Evolutionary conservation across 2,797 vertebrate genomes (phyloP).

Genomic region (Petrocephalus schoutedeni): DNA sequence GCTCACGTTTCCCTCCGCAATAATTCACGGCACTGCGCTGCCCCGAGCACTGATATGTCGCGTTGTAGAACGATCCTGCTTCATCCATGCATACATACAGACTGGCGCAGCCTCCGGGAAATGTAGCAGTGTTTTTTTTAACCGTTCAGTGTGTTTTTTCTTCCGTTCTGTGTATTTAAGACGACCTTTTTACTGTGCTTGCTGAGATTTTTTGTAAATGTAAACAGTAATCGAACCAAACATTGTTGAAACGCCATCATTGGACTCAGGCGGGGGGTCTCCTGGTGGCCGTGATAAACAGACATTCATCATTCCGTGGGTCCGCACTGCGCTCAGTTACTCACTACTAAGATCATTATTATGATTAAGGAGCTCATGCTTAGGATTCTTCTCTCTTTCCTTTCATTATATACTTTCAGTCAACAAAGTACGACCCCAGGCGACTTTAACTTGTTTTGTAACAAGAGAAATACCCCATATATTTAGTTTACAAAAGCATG

Average conservation of each 20-base stretch:
- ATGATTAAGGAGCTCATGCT: slow-evolving; percentile 43
- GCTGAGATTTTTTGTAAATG: slow-evolving; percentile 61
- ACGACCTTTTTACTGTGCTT: slow-evolving; percentile 62
- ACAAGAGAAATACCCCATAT: slow-evolving; percentile 40
- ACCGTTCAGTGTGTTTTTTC: slow-evolving; percentile 44
- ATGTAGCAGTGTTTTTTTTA: slow-evolving; percentile 40
- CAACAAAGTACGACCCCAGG: slow-evolving; percentile 47
- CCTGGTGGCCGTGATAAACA: slow-evolving; percentile 50
- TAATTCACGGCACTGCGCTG: background rate
- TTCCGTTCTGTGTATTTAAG: slow-evolving; percentile 54
- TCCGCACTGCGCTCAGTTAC: slow-evolving; percentile 38
- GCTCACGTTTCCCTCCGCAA: background rate
- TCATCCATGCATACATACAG: slow-evolving; percentile 53
- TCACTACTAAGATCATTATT: slow-evolving; percentile 27
- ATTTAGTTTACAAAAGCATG: slow-evolving; percentile 36
- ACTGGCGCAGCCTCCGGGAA: slow-evolving; percentile 47
- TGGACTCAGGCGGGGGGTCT: slow-evolving; percentile 52
- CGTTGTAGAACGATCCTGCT: slow-evolving; percentile 47
- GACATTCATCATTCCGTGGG: slow-evolving; percentile 65
- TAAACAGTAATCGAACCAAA: slow-evolving; percentile 66
- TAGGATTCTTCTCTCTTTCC: slow-evolving; percentile 47
- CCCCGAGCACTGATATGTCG: slow-evolving; percentile 19
- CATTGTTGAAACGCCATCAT: slow-evolving; percentile 37
- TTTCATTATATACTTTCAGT: slow-evolving; percentile 30
- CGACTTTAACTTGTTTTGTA: slow-evolving; percentile 38